Evolutionary conservation across 2,888 invertebrate species (phyloP), one percentile per base, ranked within the genome.

Genomic region (Leucoma salicis): DNA sequence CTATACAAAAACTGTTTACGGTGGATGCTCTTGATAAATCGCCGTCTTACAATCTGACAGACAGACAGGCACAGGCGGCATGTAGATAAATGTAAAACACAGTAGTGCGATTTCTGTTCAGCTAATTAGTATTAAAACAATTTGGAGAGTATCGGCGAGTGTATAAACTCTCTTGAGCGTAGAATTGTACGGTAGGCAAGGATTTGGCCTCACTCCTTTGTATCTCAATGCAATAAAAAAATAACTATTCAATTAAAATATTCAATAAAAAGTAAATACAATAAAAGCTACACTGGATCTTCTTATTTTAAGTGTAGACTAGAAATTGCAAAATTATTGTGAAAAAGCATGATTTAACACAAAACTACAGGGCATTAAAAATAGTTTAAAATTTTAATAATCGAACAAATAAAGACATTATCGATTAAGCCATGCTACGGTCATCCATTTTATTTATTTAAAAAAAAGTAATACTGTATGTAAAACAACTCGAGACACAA

Each of bases 11-110:
- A 42, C 31, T 15, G 41, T 57, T 47, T 38, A 42, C 36, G 46
- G 36, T 41, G 42, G 31, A 28, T 38, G 39, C 33, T 33, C 49
- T 45, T 56, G 52, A 56, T 54, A 46, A 43, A 49, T 50, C 39
- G 45, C 52, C 42, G 41, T 51, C 53, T 54, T 29, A 16, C 28
- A 33, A 50, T 24, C 31, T 43, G 48, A 52, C 42, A 40, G 43
- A 44, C 39, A 27, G 46, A 46, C 46, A 40, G 27, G 13, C 13
- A 29, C 14, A 2, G 29, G 5, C 11, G 29, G 29, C 14, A 13
- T 29, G 29, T 29, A 8, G 37, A 25, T 29, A 31, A 45, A 38
- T 39, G 27, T 42, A 32, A 29, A 11, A 18, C 7, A 18, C 18
- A n/a, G n/a, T n/a, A n/a, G n/a, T n/a, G n/a, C n/a, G n/a, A n/a